phyloP scores from a whole-genome alignment of 2,113 vertebrate species.

The Donacobius atricapilla region DNA sequence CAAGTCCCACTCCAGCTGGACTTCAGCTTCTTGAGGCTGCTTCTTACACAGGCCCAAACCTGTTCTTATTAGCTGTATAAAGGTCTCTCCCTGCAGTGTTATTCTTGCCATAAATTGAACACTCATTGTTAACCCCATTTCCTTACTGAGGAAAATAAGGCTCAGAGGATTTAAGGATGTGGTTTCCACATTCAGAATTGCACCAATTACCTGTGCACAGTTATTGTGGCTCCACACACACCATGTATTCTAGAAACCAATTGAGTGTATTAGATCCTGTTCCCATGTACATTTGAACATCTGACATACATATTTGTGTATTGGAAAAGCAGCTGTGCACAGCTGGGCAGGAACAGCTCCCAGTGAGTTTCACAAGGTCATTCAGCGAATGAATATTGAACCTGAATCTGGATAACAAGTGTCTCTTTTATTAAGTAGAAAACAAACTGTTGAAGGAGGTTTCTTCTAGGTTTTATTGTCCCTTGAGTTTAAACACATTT shows the following conservation, averaged over 20 bases:
- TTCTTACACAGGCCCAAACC: neutral
- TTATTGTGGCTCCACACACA: neutral
- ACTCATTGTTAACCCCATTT: neutral
- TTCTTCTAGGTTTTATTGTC: neutral
- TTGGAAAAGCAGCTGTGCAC: neutral
- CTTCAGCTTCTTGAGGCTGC: neutral
- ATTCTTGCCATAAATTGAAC: neutral
- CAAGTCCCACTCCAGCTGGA: neutral
- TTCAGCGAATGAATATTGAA: neutral
- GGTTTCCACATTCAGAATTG: neutral
- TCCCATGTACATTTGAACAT: neutral
- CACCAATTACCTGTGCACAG: neutral
- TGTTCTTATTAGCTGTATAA: neutral
- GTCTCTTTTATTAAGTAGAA: neutral
- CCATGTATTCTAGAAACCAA: fast-evolving
- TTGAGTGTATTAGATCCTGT: neutral
- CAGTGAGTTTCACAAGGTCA: neutral
- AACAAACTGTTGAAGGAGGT: neutral
- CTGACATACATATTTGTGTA: neutral
- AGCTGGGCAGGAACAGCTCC: neutral
- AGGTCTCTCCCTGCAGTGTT: neutral
- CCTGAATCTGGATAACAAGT: neutral
- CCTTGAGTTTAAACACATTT: conserved; percentile 10
- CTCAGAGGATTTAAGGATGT: neutral
- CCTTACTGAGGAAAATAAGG: neutral